phyloP scores from a whole-genome alignment of 1,140 invertebrate species.

The Aphis gossypii region DNA sequence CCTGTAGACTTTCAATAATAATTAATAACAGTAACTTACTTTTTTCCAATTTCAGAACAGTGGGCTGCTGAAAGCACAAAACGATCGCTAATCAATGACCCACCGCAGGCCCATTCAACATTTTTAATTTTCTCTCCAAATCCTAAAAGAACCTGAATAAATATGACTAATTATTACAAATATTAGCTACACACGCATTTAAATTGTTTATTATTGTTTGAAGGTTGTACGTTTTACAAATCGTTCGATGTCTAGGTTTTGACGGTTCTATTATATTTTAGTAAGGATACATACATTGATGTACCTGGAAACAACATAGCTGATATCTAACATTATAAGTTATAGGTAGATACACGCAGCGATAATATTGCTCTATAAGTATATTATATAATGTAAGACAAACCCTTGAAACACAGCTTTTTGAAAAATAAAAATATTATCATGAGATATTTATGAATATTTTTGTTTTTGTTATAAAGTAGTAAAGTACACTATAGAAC shows the following conservation, averaged over 20 bases:
- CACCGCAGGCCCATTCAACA: conserved; percentile 67
- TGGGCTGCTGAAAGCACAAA: conserved; percentile 69
- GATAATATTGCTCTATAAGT: neutral
- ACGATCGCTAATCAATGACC: conserved; percentile 67
- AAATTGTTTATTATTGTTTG: neutral
- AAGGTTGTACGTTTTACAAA: too few relatives aligned
- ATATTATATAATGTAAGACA: neutral
- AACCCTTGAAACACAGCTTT: neutral
- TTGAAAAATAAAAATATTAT: neutral
- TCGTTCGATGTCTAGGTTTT: neutral
- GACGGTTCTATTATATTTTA: too few relatives aligned
- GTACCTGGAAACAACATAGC: neutral
- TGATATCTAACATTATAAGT: neutral
- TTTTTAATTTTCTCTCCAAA: conserved; percentile 52
- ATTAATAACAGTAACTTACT: neutral
- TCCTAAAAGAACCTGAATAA: conserved; percentile 60
- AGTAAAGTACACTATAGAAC: neutral
- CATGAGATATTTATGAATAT: neutral
- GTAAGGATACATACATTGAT: too few relatives aligned
- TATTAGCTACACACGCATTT: neutral
- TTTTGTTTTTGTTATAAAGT: neutral
- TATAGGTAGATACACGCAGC: neutral
- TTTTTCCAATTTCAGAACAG: conserved; percentile 61
- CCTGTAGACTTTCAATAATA: neutral
- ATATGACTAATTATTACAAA: conserved; percentile 3